Base-by-base conservation (phyloP, 2,888 invertebrate species). In the Elegia similella region DNA sequence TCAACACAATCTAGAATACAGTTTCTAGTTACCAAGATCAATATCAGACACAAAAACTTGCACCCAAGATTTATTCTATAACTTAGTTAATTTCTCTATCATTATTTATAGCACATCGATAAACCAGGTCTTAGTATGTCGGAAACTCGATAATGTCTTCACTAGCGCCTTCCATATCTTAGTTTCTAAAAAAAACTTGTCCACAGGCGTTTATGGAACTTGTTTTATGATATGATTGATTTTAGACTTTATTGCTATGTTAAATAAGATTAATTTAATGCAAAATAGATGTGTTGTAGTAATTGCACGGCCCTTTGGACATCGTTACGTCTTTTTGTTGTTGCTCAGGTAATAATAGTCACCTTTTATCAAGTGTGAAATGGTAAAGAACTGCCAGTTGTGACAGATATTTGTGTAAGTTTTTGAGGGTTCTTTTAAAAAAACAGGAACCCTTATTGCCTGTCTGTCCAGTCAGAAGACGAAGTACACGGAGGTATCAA, bases 81-180 rank as follows among this genome's bases (percentile, higher is more conserved):
- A 16, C 50, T 50, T 50, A 32, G 32, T 48, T 48, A 50, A 50
- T 50, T 50, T 50, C 50, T 50, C 50, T 38, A 50, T 50, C 17
- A 34, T 6, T 50, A 50, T 50, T 38, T 38, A 50, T 50, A 50
- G 50, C 10, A 16, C 32, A 50, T 15, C 13, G 48, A 48, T 32
- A 48, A 48, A 48, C 50, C 34, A 16, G 50, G 50, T 50, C 34
- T 50, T 12, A 10, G 10, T 34, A 50, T n/a, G 17, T 34, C 32
- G 16, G 34, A 34, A 38, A 38, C 38, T 15, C 7, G 32, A n/a
- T 50, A 50, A 50, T 50, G 50, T 50, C 50, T 50, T 50, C 34
- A 50, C 50, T 50, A 7, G 16, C 50, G 30, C 47, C 30, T 29
- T 29, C 6, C 6, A 32, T 12, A 50, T 16, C 16, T 16, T 34